Conservation (phyloP, 2,888 invertebrate genomes). For the Isoperla grammatica region DNA sequence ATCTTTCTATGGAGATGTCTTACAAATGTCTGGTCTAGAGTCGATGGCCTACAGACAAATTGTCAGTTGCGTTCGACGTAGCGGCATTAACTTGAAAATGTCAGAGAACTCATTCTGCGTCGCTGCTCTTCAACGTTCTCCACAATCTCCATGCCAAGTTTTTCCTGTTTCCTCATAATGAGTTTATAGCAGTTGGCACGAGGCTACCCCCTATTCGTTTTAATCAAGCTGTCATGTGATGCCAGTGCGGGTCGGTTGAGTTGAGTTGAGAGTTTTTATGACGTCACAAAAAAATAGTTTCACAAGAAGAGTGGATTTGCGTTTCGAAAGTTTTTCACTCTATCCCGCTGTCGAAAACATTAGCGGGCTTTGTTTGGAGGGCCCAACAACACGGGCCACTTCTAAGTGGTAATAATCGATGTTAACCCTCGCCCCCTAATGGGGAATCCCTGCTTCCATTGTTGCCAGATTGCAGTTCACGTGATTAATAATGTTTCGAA, state of each 20-base stretch:
- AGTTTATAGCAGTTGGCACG: constrained; percentile 3
- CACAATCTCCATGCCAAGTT: neutral
- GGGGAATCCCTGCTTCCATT: constrained; percentile 28
- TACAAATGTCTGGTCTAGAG: too few relatives aligned
- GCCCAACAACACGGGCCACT: neutral
- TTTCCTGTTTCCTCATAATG: neutral
- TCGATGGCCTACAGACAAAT: too few relatives aligned
- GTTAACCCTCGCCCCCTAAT: constrained; percentile 26
- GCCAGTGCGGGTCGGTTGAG: neutral
- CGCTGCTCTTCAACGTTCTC: too few relatives aligned
- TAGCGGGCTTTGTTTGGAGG: neutral
- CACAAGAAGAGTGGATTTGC: neutral
- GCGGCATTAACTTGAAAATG: too few relatives aligned
- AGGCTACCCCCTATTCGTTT: neutral
- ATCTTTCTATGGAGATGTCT: too few relatives aligned
- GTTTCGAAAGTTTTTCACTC: neutral
- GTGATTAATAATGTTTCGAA: constrained; percentile 1
- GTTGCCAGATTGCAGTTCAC: constrained; percentile 26
- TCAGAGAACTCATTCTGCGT: too few relatives aligned
- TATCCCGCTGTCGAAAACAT: neutral
- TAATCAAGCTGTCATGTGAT: constrained; percentile 1
- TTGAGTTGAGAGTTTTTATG: neutral
- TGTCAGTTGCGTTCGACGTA: too few relatives aligned
- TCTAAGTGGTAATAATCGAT: constrained; percentile 31
- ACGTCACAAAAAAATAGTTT: neutral